Conservation (phyloP, 2,797 vertebrate genomes). For the Eurystomus glaucurus region DNA sequence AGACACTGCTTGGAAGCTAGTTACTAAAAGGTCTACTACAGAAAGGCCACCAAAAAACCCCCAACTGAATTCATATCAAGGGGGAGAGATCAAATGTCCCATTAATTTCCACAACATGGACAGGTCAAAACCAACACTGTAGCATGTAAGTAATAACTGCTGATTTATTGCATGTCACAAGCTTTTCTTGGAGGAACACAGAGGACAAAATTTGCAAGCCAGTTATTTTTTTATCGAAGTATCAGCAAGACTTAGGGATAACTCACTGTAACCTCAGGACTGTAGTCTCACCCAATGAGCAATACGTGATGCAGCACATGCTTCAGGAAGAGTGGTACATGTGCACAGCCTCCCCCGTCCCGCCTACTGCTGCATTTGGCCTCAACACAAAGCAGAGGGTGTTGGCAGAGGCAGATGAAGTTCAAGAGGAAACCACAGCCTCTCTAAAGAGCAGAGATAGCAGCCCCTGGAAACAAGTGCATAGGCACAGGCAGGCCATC, state of each 20-base stretch:
- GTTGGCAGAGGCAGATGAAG: not conserved
- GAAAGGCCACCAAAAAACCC: not conserved
- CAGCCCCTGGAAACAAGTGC: not conserved
- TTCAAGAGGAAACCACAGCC: not conserved
- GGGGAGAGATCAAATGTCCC: not conserved
- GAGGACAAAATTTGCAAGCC: not conserved
- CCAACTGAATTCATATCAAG: not conserved
- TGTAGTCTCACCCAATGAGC: fast-evolving
- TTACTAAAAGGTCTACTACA: not conserved
- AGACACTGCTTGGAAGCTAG: not conserved
- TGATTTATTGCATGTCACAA: not conserved
- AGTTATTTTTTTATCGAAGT: not conserved
- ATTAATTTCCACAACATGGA: not conserved
- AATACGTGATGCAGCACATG: fast-evolving
- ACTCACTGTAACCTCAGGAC: not conserved
- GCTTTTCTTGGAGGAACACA: not conserved
- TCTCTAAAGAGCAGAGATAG: not conserved
- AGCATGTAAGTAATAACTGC: not conserved
- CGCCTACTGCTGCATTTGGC: not conserved
- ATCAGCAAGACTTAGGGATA: not conserved
- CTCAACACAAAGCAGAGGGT: not conserved
- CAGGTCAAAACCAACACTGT: not conserved
- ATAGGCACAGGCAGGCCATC: not conserved
- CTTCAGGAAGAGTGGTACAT: not conserved
- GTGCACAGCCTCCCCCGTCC: not conserved